These are phyloP conservation scores for Phyto melanocephala DNA, from an alignment of 2,888 invertebrate genomes.

Conservation along the genomic window DNA sequence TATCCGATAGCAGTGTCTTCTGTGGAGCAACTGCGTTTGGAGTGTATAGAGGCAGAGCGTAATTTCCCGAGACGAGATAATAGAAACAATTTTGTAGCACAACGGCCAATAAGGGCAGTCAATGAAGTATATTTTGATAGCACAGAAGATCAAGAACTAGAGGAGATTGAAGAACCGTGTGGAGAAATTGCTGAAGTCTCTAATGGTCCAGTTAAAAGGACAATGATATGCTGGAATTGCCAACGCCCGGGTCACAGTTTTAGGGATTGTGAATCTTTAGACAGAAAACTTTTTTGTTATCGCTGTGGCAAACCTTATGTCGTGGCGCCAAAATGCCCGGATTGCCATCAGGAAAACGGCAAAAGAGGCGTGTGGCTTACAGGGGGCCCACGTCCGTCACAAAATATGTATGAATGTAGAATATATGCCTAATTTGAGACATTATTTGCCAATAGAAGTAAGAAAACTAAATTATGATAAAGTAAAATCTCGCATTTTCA, in stretches of 20 bases:
- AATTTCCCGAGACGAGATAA: background rate
- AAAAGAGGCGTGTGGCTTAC: background rate
- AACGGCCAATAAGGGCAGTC: background rate
- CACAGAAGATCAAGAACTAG: background rate
- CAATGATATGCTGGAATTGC: background rate
- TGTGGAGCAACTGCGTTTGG: background rate
- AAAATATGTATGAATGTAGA: background rate
- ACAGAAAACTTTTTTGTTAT: background rate
- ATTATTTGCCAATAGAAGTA: background rate
- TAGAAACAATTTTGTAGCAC: background rate
- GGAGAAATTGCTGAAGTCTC: background rate
- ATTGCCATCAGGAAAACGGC: background rate
- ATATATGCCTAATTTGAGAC: background rate
- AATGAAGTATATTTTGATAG: background rate
- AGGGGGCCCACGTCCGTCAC: background rate
- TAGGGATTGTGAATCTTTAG: background rate
- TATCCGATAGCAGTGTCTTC: background rate
- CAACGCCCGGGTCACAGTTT: background rate
- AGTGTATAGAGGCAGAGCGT: constrained; percentile 7
- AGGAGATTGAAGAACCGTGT: background rate
- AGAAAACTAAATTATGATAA: background rate
- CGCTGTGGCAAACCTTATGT: background rate
- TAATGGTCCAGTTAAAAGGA: background rate
- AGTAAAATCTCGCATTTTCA: background rate
- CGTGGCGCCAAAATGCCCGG: no score